phyloP scores from a whole-genome alignment of 1,140 invertebrate species.

The Drosophila erecta region DNA sequence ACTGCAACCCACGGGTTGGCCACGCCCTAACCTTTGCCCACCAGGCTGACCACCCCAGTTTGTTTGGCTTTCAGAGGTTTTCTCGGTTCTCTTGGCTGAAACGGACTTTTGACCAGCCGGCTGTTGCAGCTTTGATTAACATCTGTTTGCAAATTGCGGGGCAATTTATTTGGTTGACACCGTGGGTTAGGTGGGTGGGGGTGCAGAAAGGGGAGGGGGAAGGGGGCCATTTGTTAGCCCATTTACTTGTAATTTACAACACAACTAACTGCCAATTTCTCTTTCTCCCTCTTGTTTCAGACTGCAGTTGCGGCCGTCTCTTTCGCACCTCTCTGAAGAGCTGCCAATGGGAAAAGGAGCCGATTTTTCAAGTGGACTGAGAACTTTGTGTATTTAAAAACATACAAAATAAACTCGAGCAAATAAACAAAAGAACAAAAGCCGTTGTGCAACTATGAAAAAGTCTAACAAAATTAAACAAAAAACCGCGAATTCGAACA shows the following conservation, averaged over 20 bases:
- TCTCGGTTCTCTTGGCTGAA: slow-evolving; percentile 17
- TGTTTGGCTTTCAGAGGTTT: slow-evolving; percentile 12
- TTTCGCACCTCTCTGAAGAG: slow-evolving; percentile 24
- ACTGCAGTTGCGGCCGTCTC: slow-evolving; percentile 22
- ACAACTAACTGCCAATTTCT: slow-evolving; percentile 33
- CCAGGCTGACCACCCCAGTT: not conserved
- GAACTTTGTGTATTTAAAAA: slow-evolving; percentile 1
- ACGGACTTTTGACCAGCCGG: not conserved
- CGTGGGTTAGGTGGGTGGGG: not conserved
- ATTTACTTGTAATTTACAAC: slow-evolving; percentile 42
- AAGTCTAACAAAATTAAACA: not conserved
- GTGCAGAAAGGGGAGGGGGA: too few species aligned
- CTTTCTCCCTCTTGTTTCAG: slow-evolving; percentile 4
- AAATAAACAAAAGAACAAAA: slow-evolving; percentile 12
- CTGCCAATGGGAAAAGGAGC: slow-evolving; percentile 28
- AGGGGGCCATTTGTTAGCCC: not conserved
- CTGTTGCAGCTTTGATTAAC: slow-evolving; percentile 37
- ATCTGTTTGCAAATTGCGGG: slow-evolving; percentile 48
- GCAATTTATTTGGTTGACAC: slow-evolving; percentile 48
- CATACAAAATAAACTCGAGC: slow-evolving; percentile 5
- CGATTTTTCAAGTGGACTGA: slow-evolving; percentile 14
- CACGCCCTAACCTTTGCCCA: slow-evolving; percentile 32
- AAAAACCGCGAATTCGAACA: slow-evolving; percentile 20
- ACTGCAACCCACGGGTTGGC: slow-evolving; percentile 23
- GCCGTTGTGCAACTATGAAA: slow-evolving; percentile 27